Conservation (phyloP, 2,797 vertebrate genomes). For the Argentina silus region DNA sequence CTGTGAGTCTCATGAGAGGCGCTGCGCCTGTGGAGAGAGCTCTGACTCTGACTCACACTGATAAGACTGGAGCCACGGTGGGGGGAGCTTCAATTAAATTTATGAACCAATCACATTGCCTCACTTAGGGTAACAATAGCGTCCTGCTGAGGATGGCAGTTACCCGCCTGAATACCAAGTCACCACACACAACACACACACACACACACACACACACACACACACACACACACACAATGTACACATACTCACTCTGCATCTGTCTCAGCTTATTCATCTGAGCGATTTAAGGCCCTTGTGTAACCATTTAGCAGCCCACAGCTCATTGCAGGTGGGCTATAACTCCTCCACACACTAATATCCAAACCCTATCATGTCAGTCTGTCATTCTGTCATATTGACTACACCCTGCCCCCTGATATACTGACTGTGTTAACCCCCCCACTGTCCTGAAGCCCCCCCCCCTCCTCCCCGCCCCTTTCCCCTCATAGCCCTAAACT, state of each 20-base stretch:
- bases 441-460: background rate
- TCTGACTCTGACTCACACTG: conserved; percentile 12
- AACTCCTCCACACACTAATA: background rate
- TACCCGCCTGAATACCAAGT: background rate
- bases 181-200: conserved; percentile 8
- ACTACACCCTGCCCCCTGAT: conserved; percentile 23
- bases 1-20: background rate
- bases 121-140: conserved; percentile 11
- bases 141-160: conserved; percentile 18
- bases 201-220: background rate
- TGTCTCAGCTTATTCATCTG: background rate
- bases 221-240: conserved; percentile 9
- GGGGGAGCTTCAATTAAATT: conserved; percentile 15
- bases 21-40: background rate
- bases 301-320: conserved; percentile 11
- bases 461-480: background rate
- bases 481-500: background rate
- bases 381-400: conserved; percentile 31
- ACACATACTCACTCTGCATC: background rate
- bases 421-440: background rate
- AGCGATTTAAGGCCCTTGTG: background rate
- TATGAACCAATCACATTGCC: conserved; percentile 21
- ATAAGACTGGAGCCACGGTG: conserved; percentile 19
- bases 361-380: background rate
- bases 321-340: conserved; percentile 6